Evolutionary conservation across 2,888 invertebrate genomes (phyloP), one percentile per base, ranked within the genome.

Genomic region (Rutpela maculata): DNA sequence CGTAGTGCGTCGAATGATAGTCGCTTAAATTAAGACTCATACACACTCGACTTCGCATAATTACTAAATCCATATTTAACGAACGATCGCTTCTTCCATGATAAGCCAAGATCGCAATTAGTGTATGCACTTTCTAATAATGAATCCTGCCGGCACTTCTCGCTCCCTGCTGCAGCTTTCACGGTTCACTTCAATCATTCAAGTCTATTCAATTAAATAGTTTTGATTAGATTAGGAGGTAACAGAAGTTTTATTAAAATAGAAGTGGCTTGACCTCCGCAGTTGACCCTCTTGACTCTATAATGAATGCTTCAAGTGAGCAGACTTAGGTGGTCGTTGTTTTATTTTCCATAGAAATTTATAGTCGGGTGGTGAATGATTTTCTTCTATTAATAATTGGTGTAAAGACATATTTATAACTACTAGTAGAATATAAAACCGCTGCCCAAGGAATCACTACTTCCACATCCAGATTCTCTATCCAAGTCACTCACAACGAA

Each of bases 251-350:
- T 68, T 70, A 77, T 74, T 74, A 56, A 74, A 66, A 68, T 68
- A 65, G 74, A 77, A 77, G 74, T 70, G 70, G 74, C 69, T 18
- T 74, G 77, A 74, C 77, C 77, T 74, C 66, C 12, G 26, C 69
- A 19, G 15, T 17, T 74, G 77, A 77, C 77, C 77, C 65, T 63
- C 68, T 74, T 70, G 72, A 73, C 73, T 67, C 38, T 10, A 63
- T 15, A 35, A 38, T 1, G 11, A 43, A 43, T 11, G 43, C 65
- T 17, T 18, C 3, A 19, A 22, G 15, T 19, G 65, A 65, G 11
- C 19, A 15, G 43, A 19, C 18, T 43, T 38, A 38, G 18, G 12
- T 17, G 9, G 43, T 11, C 38, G 18, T 19, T 63, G 38, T 65
- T 18, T 43, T 43, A 50, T n/a, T 6, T 50, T 50, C n/a, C 3